Evolutionary conservation across 2,888 invertebrate species (phyloP), one percentile per base, ranked within the genome.

Genomic region (Caenorhabditis sp.): DNA sequence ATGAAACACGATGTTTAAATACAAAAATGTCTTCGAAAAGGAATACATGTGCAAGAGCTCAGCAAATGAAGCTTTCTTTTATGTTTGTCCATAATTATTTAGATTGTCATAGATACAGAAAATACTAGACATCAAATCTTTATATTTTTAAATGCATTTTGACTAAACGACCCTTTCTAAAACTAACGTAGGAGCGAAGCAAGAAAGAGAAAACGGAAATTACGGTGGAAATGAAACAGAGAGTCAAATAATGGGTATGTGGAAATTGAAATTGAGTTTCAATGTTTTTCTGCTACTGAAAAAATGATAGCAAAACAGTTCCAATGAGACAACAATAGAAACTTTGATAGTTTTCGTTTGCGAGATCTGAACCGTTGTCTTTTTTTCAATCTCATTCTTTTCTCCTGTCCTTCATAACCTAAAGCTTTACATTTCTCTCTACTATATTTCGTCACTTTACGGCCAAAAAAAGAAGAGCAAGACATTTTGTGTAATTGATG

Each of bases 151-250:
- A n/a, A n/a, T n/a, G n/a, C n/a, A n/a, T n/a, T n/a, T n/a, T n/a
- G n/a, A n/a, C n/a, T n/a, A n/a, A n/a, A 9, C 32, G 32, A 32
- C 32, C 9, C 9, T 32, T 32, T 4, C 9, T 4, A 32, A 32
- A 32, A 32, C n/a, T n/a, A n/a, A 32, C 5, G 32, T 9, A 32
- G 9, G 32, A 32, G 32, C 4, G 9, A 4, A 22, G 11, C n/a
- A 60, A 60, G 28, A 13, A 1, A 15, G 47, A 18, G 18, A 18
- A 3, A 44, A 44, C 64, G 72, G 72, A 76, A 67, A 67, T 67
- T 76, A 76, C 67, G 28, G 76, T 76, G 76, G 76, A 76, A 76
- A 76, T 76, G 67, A 68, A 61, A 18, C 13, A 44, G 65, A 67
- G 37, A 61, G 58, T 13, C 2, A 47, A 18, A 76, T 61, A 51